A percentile compares a stretch with the other conserved stretches of the same genome.
These are phyloP conservation scores for Leptura quadrifasciata DNA, from an alignment of 2,888 invertebrate species.

Conservation along the genomic window DNA sequence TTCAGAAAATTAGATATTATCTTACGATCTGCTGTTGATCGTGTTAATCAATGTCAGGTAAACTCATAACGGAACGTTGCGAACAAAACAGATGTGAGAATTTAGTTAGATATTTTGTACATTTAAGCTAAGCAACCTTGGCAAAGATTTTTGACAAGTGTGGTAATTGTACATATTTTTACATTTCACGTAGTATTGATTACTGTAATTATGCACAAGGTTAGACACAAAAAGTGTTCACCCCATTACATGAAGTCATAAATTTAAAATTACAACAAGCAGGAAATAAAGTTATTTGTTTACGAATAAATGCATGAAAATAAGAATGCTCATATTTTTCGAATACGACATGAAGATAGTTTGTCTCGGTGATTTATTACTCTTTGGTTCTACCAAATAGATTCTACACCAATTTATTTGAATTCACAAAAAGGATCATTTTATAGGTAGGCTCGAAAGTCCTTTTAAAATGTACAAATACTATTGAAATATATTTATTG, in stretches of 20 bases:
- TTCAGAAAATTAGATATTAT: constrained; percentile 22
- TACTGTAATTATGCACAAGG: not conserved
- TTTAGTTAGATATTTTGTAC: not conserved
- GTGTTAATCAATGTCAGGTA: constrained; percentile 4
- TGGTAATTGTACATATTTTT: not conserved
- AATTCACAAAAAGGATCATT: too few relatives aligned
- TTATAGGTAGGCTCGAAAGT: too few relatives aligned
- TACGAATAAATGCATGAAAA: not conserved
- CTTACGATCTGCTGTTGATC: constrained; percentile 2
- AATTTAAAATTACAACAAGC: constrained; percentile 4
- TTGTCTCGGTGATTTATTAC: too few relatives aligned
- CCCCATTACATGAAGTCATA: constrained; percentile 7
- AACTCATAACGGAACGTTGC: not conserved
- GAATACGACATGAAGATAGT: not conserved
- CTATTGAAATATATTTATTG: too few relatives aligned
- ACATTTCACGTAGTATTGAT: constrained; percentile 4
- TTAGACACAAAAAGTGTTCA: not conserved
- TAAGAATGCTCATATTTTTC: not conserved
- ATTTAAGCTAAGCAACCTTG: not conserved
- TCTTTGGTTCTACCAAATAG: too few relatives aligned
- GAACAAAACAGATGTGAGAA: constrained; percentile 1
- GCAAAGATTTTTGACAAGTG: not conserved
- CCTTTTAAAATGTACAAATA: too few relatives aligned
- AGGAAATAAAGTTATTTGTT: not conserved
- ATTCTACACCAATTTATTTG: too few relatives aligned